Evolutionary conservation across 92 coral and sea anemone species (phyloP), one percentile per base, ranked within the genome.

Genomic region (Chrysogorgia sp.): DNA sequence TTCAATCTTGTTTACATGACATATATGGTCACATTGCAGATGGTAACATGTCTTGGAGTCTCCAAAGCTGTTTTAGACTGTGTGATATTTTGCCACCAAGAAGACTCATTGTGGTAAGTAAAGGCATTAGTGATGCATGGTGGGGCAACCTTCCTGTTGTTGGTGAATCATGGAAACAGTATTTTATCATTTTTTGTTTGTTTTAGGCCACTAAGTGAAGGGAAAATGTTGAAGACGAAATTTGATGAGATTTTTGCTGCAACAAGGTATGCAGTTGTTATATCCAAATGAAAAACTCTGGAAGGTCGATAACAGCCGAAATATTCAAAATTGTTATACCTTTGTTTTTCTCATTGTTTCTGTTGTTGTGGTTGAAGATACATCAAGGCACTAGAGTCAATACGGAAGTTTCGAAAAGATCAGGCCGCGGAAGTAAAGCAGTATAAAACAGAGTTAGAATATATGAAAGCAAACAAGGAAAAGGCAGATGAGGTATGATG

Each of bases 121-220:
- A 29, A 66, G 47, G 13, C 21, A 32, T 32, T 33, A 32, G n/a
- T n/a, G n/a, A n/a, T n/a, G n/a, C 41, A 1, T 19, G 34, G 58
- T 28, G 40, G 40, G n/a, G n/a, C n/a, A n/a, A n/a, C n/a, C n/a
- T n/a, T n/a, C n/a, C n/a, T n/a, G n/a, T n/a, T n/a, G n/a, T n/a
- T n/a, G n/a, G n/a, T n/a, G n/a, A n/a, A n/a, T n/a, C n/a, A n/a
- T n/a, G n/a, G n/a, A n/a, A n/a, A n/a, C n/a, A n/a, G n/a, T n/a
- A n/a, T n/a, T n/a, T n/a, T n/a, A n/a, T n/a, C n/a, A n/a, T n/a
- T n/a, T n/a, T n/a, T n/a, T n/a, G n/a, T n/a, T n/a, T n/a, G n/a
- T n/a, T n/a, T n/a, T n/a, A 94, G 98, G 98, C 98, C 98, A 2
- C 89, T 94, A 19, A 91, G 98, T 82, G 98, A 94, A 82, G 97